Evolutionary conservation across 2,113 vertebrate genomes (phyloP).

Genomic region (Suncus etruscus): DNA sequence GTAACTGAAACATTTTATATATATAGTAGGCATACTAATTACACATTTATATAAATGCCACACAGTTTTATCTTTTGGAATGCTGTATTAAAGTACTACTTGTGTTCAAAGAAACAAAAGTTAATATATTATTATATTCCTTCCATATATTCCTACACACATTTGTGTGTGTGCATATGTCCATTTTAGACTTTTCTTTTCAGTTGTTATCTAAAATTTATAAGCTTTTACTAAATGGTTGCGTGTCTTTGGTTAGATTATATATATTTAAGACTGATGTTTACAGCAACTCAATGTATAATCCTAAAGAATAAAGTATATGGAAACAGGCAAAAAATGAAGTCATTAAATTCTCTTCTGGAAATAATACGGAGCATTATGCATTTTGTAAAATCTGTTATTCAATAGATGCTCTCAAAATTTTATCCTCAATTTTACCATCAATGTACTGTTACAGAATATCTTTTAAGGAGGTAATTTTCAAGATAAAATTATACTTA

Average conservation of each 20-base stretch:
- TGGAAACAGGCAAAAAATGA: background rate
- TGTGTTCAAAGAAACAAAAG: background rate
- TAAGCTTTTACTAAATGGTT: constrained; percentile 36
- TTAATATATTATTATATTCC: background rate
- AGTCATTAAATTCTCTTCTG: background rate
- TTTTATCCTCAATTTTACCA: background rate
- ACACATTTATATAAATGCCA: constrained; percentile 12
- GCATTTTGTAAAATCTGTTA: constrained; percentile 31
- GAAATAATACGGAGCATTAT: background rate
- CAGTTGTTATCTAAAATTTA: constrained; percentile 32
- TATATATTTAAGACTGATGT: background rate
- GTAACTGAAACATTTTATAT: constrained; percentile 53
- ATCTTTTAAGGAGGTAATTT: background rate
- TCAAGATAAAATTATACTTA: background rate
- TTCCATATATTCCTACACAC: background rate
- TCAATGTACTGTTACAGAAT: background rate
- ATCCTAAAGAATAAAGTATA: constrained; percentile 43
- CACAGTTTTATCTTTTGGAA: background rate
- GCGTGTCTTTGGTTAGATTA: background rate
- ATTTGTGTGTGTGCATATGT: background rate
- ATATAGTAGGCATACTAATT: constrained; percentile 40
- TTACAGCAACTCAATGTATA: background rate
- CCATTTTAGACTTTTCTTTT: background rate
- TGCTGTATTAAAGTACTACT: background rate
- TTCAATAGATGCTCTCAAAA: constrained; percentile 3